Evolutionary conservation across 2,113 vertebrate genomes (phyloP).

Genomic region (Mastomys coucha): DNA sequence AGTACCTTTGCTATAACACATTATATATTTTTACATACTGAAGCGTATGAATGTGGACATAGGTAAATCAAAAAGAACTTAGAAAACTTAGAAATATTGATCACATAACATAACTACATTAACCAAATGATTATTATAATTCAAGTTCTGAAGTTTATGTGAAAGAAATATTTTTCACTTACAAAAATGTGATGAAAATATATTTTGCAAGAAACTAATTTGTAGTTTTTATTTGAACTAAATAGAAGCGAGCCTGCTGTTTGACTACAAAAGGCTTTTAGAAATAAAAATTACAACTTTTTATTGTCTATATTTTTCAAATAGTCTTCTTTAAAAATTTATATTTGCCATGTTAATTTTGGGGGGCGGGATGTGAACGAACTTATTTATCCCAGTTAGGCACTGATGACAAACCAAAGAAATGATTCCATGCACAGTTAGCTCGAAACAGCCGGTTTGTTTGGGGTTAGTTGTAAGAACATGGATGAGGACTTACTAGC

Average conservation of each 20-base stretch:
- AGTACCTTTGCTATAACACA: background rate
- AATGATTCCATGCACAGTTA: background rate
- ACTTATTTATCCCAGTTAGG: background rate
- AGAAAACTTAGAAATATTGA: background rate
- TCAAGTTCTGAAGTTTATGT: background rate
- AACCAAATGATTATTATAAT: background rate
- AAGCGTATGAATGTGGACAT: background rate
- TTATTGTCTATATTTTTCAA: background rate
- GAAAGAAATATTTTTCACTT: background rate
- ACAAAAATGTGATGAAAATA: background rate
- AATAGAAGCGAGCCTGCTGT: background rate
- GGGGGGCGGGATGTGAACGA: no score
- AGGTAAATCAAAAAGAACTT: background rate
- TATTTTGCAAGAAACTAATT: background rate
- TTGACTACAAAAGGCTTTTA: background rate
- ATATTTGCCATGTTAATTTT: background rate
- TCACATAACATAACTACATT: background rate
- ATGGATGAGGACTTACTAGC: background rate
- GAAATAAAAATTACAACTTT: background rate
- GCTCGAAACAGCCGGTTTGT: no score
- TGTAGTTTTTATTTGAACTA: background rate
- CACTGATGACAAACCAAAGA: background rate
- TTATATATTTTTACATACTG: background rate
- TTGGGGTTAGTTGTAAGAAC: background rate
- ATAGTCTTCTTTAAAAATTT: background rate